A percentile compares a stretch with the other conserved stretches of the same genome.
Evolutionary conservation across 2,797 vertebrate genomes (phyloP).

Genomic region (Eupleurogrammus muticus): DNA sequence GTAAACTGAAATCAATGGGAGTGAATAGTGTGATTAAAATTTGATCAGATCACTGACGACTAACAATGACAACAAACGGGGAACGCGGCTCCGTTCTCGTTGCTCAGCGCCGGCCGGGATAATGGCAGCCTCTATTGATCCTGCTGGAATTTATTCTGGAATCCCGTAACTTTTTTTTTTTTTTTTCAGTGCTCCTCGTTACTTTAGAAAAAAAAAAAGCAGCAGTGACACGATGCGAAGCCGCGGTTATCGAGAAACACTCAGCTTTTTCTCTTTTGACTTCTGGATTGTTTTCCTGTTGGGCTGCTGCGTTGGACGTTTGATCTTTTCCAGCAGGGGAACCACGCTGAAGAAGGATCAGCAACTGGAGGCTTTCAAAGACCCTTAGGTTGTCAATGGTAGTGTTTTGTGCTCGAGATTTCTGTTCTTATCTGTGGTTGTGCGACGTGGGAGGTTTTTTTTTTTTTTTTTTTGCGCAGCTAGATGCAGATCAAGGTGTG

Average conservation of each 20-base stretch:
- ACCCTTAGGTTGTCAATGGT: slow-evolving; percentile 62
- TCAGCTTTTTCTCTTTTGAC: slow-evolving; percentile 27
- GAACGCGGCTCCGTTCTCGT: slow-evolving; percentile 58
- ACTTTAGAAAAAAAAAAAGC: slow-evolving; percentile 42
- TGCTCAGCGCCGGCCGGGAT: slow-evolving; percentile 52
- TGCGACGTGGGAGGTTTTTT: slow-evolving; percentile 64
- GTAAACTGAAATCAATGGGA: slow-evolving; percentile 82
- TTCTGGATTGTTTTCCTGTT: slow-evolving; percentile 39
- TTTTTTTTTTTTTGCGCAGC: too few relatives aligned
- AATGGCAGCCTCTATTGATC: slow-evolving; percentile 68
- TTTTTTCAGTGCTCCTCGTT: slow-evolving; percentile 29
- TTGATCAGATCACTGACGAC: slow-evolving; percentile 73
- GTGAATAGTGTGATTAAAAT: slow-evolving; percentile 77
- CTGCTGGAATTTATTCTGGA: slow-evolving; percentile 54
- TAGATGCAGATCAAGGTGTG: slow-evolving; percentile 74
- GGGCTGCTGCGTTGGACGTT: slow-evolving; percentile 48
- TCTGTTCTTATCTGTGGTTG: slow-evolving; percentile 72
- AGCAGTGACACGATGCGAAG: slow-evolving; percentile 12
- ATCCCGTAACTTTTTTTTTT: slow-evolving; percentile 37
- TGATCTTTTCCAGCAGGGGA: slow-evolving; percentile 61
- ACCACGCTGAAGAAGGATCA: slow-evolving; percentile 49
- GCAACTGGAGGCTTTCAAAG: slow-evolving; percentile 67
- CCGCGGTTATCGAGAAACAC: slow-evolving; percentile 33
- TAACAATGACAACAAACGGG: slow-evolving; percentile 76
- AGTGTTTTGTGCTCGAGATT: slow-evolving; percentile 60